Evolutionary conservation across 2,797 vertebrate species (phyloP), one percentile per base, ranked within the genome.

Genomic region (Acanthiza pusilla): DNA sequence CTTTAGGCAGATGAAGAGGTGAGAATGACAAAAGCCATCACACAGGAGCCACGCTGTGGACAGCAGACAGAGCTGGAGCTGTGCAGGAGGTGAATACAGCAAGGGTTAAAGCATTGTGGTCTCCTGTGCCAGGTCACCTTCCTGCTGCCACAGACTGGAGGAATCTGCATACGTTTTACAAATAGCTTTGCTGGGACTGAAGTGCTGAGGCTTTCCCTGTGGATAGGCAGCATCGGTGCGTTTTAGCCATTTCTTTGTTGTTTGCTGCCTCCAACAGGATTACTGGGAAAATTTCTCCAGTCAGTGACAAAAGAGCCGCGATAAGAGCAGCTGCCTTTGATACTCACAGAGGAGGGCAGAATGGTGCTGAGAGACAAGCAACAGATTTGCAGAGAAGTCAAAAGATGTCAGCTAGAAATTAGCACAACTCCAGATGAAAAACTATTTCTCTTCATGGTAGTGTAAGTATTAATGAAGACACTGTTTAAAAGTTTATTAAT

Each of bases 211-310:
- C 57, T 89, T 87, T 76, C 63, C 66, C 72, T 54, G 40, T 19
- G 58, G 22, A 40, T 6, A 45, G 10, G 27, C 5, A 2, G 30
- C n/a, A 27, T 11, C 27, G 1, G 53, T 34, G 67, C 19, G 1
- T 62, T 72, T 68, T 38, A 85, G 73, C 22, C 42, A 65, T 94
- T 97, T 97, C 85, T 96, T 87, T 83, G 96, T 92, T 91, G 92
- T 97, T 93, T 98, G 97, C 97, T 98, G 98, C 97, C 98, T 97
- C 97, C 98, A 96, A 80, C 96, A 97, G 97, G 97, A 95, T 91
- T 48, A 34, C 34, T 15, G 77, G 75, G 92, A 94, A 96, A 96
- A 50, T 92, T 89, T 83, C 79, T 91, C 45, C 62, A 5, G 0
- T 15, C 34, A 9, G 22, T 51, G 51, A 43, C 58, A 55, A 60